phyloP scores from a whole-genome alignment of 2,888 invertebrate species.

The Chaetoderma sp. region DNA sequence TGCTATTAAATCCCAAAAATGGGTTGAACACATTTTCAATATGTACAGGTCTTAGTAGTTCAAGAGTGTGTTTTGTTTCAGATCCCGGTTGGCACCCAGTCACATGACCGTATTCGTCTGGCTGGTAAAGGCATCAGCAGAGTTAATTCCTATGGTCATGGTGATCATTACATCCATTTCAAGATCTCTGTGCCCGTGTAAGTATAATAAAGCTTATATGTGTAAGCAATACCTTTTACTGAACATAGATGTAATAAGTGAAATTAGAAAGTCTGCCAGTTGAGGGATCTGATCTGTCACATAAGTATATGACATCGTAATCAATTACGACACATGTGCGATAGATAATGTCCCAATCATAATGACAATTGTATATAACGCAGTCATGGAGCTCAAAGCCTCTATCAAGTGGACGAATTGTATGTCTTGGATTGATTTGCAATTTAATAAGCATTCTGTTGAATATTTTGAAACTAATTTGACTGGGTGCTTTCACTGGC shows the following conservation, averaged over 20 bases:
- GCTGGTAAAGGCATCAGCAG: constrained; percentile 93
- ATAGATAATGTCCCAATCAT: too few relatives aligned
- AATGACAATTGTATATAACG: too few relatives aligned
- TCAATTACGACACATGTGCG: not conserved
- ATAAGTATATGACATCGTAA: constrained; percentile 5
- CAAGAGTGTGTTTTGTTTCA: too few relatives aligned
- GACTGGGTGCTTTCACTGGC: too few relatives aligned
- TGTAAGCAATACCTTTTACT: not conserved
- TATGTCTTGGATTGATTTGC: too few relatives aligned
- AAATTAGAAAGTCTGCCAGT: not conserved
- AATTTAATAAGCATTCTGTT: too few relatives aligned
- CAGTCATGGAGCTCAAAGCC: too few relatives aligned
- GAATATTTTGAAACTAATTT: too few relatives aligned
- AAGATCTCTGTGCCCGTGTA: constrained; percentile 88
- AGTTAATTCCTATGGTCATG: constrained; percentile 89
- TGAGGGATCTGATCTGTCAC: constrained; percentile 4
- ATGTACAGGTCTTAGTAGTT: too few relatives aligned
- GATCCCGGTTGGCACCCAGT: constrained; percentile 92
- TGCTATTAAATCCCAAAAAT: too few relatives aligned
- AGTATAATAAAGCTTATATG: constrained; percentile 31
- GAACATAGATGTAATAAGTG: not conserved
- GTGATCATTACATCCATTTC: constrained; percentile 95
- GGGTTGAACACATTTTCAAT: too few relatives aligned
- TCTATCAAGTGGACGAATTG: too few relatives aligned
- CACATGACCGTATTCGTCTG: constrained; percentile 87